These are phyloP conservation scores for Antedon mediterranea DNA, from an alignment of 53 echinoderm and acorn worm genomes.

Conservation along the genomic window DNA sequence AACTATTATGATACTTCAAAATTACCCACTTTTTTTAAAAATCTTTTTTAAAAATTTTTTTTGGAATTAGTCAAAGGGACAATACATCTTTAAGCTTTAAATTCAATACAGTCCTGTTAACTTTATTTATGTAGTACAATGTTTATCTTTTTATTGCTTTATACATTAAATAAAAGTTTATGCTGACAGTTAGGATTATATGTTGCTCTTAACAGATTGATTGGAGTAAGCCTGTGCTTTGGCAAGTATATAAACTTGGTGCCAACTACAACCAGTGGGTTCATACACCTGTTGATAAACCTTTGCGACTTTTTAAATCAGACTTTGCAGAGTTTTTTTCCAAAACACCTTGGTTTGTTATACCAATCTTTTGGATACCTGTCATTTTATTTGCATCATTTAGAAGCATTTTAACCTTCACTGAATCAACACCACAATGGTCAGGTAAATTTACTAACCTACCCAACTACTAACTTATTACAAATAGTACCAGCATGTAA, in stretches of 20 bases:
- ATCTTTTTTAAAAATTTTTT: too few relatives aligned
- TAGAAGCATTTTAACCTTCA: background rate
- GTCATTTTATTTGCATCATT: background rate
- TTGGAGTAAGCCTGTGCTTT: conserved; percentile 15
- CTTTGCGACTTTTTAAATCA: conserved; percentile 19
- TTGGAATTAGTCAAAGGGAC: too few relatives aligned
- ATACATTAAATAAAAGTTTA: too few relatives aligned
- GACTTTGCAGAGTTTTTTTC: conserved; percentile 20
- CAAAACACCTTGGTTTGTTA: conserved; percentile 14
- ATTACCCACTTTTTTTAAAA: too few relatives aligned
- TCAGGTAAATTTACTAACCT: background rate
- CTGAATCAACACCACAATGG: background rate
- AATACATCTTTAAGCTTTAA: too few relatives aligned
- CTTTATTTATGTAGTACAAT: too few relatives aligned
- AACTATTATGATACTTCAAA: too few relatives aligned
- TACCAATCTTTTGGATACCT: conserved; percentile 18
- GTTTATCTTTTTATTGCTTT: too few relatives aligned
- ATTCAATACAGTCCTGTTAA: too few relatives aligned
- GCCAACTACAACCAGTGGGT: conserved; percentile 22
- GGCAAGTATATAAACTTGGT: conserved; percentile 25
- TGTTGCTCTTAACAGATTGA: conserved; percentile 11
- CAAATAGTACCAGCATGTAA: too few relatives aligned
- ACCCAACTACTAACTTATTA: too few relatives aligned
- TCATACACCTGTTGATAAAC: conserved; percentile 12
- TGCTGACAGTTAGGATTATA: background rate